Conservation (phyloP, 2,797 vertebrate genomes). For the Crocodylus rhombifer region DNA sequence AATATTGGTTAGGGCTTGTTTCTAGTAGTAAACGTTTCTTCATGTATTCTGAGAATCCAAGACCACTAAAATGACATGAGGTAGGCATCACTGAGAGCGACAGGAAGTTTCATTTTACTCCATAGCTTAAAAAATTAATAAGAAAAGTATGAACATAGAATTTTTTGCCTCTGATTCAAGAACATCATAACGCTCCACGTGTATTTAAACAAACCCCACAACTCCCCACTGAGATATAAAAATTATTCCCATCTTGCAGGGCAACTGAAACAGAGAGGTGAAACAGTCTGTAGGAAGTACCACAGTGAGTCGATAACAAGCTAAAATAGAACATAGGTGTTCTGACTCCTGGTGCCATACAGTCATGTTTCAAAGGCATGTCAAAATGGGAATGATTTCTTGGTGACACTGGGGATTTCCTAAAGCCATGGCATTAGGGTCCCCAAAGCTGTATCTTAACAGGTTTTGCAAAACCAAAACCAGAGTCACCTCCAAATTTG, state of each 20-base stretch:
- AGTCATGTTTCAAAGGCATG: fast-evolving
- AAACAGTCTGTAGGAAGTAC: not conserved
- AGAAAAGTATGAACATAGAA: not conserved
- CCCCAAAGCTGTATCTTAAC: not conserved
- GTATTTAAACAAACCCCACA: not conserved
- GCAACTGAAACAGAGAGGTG: not conserved
- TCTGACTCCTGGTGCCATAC: not conserved
- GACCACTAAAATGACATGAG: not conserved
- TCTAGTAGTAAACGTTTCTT: not conserved
- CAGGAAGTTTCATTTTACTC: not conserved
- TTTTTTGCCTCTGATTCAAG: not conserved
- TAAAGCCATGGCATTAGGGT: not conserved
- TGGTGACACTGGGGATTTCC: not conserved
- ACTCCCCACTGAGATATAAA: not conserved
- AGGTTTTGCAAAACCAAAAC: not conserved
- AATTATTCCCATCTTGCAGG: not conserved
- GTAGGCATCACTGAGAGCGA: fast-evolving
- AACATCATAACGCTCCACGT: not conserved
- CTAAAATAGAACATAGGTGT: not conserved
- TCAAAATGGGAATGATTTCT: not conserved
- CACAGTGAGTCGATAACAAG: fast-evolving
- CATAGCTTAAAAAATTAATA: not conserved
- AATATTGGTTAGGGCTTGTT: not conserved
- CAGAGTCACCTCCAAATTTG: not conserved
- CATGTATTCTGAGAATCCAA: not conserved